A percentile compares a stretch with the other conserved stretches of the same genome.
These are phyloP conservation scores for Rhombomys opimus DNA, from an alignment of 2,113 vertebrate genomes.

Conservation along the genomic window DNA sequence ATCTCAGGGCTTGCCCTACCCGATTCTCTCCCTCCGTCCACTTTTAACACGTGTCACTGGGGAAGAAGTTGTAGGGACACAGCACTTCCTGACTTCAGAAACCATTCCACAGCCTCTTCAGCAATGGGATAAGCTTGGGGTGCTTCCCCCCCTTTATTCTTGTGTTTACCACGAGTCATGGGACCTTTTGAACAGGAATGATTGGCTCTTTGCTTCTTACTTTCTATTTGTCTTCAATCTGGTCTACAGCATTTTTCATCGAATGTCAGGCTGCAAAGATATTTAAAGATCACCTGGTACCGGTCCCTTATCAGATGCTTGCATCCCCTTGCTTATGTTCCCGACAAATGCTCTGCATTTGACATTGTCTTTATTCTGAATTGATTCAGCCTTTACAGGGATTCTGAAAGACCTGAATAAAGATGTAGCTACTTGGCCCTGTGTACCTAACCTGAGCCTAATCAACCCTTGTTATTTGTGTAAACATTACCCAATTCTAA, in stretches of 20 bases:
- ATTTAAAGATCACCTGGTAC: not conserved
- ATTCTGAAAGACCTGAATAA: not conserved
- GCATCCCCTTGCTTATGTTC: accelerated
- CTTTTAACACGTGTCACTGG: not conserved
- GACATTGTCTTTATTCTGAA: not conserved
- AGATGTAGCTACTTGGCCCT: not conserved
- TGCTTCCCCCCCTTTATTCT: not conserved
- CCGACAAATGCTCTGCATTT: not conserved
- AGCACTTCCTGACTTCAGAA: not conserved
- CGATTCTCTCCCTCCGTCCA: not conserved
- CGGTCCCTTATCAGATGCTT: not conserved
- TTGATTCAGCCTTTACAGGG: not conserved
- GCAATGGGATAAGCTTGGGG: not conserved
- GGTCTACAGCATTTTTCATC: not conserved
- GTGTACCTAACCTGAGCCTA: not conserved
- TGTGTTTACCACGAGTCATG: not conserved
- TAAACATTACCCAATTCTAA: not conserved
- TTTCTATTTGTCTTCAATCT: not conserved
- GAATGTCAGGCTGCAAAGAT: not conserved
- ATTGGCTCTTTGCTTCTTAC: not conserved
- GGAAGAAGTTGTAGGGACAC: not conserved
- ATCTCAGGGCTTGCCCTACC: not conserved
- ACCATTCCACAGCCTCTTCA: accelerated
- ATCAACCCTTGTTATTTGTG: not conserved
- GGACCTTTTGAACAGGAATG: not conserved